Evolutionary conservation across 2,888 invertebrate species (phyloP), one percentile per base, ranked within the genome.

Genomic region (Drosophila kambysellisi): DNA sequence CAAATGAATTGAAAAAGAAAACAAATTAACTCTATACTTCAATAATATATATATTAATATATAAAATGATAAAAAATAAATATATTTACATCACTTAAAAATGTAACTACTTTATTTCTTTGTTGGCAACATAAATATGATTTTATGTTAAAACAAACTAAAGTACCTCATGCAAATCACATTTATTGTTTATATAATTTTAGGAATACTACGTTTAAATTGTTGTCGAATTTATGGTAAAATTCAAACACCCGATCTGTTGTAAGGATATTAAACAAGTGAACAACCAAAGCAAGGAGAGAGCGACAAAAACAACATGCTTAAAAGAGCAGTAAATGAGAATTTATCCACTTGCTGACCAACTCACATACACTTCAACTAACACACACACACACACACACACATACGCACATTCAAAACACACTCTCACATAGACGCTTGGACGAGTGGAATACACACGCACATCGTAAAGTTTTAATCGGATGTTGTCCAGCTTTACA

Each of bases 291-390:
- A 66, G 76, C 67, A 57, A 60, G 67, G 60, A 71, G 57, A 79
- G 58, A 84, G 76, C 80, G 82, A 76, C 82, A 82, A 85, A 83
- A 89, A 85, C 82, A 88, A 82, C 86, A 87, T 87, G 87, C 85
- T 85, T 90, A 89, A 90, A 90, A 88, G 85, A 88, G 86, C 83
- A 88, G 88, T 88, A 91, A 91, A 91, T 87, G 82, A 89, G 82
- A 90, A 85, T 87, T 90, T 91, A 90, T 90, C 81, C 83, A 90
- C 90, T 87, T 79, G 85, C 82, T 83, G 88, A 69, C 86, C 88
- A 85, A 77, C 77, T 61, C 70, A 75, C 67, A 61, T 57, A 64
- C 56, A 61, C 54, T 32, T 51, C 32, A 51, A 48, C 35, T 20
- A 53, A 51, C 63, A 58, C 51, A 56, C 63, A 62, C 20, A 43